Evolutionary conservation across 1,140 invertebrate genomes (phyloP).

Genomic region (Teleogryllus occipitalis): DNA sequence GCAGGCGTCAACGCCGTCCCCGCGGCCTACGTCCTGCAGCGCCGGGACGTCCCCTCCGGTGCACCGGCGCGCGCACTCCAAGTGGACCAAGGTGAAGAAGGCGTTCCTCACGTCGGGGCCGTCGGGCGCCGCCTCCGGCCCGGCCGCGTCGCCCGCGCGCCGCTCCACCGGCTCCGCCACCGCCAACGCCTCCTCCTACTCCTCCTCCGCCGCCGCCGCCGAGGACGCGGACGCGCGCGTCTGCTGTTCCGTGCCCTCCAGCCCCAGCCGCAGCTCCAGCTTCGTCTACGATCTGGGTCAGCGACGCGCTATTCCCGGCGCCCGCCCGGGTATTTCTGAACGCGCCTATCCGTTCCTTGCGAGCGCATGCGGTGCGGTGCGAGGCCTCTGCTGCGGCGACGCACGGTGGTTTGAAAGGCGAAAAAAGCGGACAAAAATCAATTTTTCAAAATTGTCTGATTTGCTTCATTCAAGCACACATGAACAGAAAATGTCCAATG

Average conservation of each 20-base stretch:
- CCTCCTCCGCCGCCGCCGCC: no score
- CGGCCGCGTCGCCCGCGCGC: no score
- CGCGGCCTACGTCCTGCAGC: slow-evolving; percentile 13
- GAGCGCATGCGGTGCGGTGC: no score
- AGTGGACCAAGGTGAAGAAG: slow-evolving; percentile 64
- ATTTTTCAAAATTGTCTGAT: no score
- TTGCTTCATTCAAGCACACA: no score
- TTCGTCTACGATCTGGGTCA: slow-evolving; percentile 51
- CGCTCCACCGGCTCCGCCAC: no score
- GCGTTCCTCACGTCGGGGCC: slow-evolving; percentile 53
- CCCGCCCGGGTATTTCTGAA: neutral
- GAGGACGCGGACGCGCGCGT: neutral
- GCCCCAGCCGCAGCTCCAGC: slow-evolving; percentile 50
- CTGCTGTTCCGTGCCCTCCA: slow-evolving; percentile 52
- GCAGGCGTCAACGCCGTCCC: neutral
- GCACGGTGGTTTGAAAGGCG: no score
- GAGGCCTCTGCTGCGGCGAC: neutral
- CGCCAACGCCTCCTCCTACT: no score
- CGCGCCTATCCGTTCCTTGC: neutral
- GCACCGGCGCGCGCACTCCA: slow-evolving; percentile 41
- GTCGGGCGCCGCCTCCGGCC: neutral
- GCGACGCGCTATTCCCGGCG: slow-evolving; percentile 22
- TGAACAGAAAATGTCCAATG: no score
- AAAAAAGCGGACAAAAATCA: no score
- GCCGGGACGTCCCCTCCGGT: slow-evolving; percentile 31